Conservation (phyloP, 2,113 vertebrate species). For the Tychaedon coryphoeus region DNA sequence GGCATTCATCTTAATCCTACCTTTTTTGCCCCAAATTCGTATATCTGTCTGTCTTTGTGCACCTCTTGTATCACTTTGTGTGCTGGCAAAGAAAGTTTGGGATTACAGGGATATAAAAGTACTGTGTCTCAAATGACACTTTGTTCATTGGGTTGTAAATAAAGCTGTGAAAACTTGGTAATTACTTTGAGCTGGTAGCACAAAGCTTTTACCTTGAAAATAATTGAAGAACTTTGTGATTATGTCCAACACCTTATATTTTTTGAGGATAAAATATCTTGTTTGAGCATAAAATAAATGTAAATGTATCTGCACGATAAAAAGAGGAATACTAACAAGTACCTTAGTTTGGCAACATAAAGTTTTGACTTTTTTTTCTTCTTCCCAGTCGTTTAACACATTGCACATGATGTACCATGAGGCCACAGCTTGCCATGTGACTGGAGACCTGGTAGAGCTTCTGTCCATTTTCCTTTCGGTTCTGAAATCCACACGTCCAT, state of each 20-base stretch:
- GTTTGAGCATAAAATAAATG: not conserved
- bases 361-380: not conserved
- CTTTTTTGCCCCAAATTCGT: not conserved
- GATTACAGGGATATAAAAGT: not conserved
- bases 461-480: slow-evolving; percentile 97
- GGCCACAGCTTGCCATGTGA: slow-evolving; percentile 98
- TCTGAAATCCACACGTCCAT: slow-evolving; percentile 92
- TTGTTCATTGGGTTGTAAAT: not conserved
- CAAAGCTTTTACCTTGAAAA: not conserved
- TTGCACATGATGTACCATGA: slow-evolving; percentile 99
- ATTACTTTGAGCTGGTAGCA: not conserved
- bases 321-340: not conserved
- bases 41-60: not conserved
- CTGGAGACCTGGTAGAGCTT: slow-evolving; percentile 96
- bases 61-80: not conserved
- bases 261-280: not conserved
- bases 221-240: not conserved
- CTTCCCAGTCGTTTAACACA: slow-evolving; percentile 93
- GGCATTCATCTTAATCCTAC: not conserved
- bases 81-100: not conserved
- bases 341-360: not conserved
- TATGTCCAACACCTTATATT: accelerated
- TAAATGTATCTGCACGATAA: not conserved
- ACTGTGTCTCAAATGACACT: not conserved
- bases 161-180: not conserved